Conservation (phyloP, 2,888 invertebrate genomes). For the Theristus sp. region DNA sequence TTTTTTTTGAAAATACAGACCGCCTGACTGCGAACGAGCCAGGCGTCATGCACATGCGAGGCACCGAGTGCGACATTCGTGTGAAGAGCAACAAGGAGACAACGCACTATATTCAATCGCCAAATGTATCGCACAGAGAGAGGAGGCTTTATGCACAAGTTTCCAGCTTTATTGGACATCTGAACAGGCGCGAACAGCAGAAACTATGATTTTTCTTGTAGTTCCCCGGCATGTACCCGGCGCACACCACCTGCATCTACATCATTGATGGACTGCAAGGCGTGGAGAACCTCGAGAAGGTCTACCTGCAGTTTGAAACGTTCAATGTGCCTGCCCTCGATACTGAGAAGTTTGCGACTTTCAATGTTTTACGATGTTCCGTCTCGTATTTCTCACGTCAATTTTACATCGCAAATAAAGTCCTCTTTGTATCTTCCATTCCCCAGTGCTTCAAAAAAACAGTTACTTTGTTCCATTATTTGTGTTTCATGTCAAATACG, state of each 20-base stretch:
- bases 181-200: no score
- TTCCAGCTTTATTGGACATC: no score
- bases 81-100: conserved; percentile 30
- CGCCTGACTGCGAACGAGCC: conserved; percentile 14
- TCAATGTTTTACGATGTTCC: no score
- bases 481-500: no score
- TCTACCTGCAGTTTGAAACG: conserved; percentile 63
- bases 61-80: conserved; percentile 57
- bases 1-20: no score
- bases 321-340: conserved; percentile 57
- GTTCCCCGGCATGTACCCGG: conserved; percentile 32
- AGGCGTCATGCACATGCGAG: conserved; percentile 15
- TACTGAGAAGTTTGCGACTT: background rate
- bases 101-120: conserved; percentile 33
- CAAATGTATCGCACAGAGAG: conserved; percentile 16
- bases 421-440: no score
- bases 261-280: conserved; percentile 70
- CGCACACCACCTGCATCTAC: conserved; percentile 34
- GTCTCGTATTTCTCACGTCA: no score
- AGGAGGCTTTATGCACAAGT: no score
- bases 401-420: no score
- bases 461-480: no score
- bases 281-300: conserved; percentile 80
- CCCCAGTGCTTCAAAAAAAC: no score
- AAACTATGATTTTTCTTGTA: conserved; percentile 7